Conservation (phyloP, 2,888 invertebrate genomes). For the Lycaena phlaeas region DNA sequence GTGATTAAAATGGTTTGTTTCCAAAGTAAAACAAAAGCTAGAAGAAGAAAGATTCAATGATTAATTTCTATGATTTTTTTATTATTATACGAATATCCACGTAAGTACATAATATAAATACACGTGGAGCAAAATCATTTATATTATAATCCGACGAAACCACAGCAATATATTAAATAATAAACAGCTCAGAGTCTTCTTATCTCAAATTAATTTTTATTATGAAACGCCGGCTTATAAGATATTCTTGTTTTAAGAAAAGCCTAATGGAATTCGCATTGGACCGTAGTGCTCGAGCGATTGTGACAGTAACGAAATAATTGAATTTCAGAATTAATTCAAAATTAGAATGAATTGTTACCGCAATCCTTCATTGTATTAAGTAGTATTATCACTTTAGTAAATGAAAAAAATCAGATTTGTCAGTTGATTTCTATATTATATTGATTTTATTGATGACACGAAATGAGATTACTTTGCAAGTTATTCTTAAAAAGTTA, state of each 20-base stretch:
- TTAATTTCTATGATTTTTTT: too few relatives aligned
- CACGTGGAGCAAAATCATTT: too few relatives aligned
- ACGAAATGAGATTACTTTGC: too few relatives aligned
- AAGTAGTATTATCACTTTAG: slow-evolving; percentile 12
- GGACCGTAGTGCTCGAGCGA: slow-evolving; percentile 40
- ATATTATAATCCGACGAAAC: too few relatives aligned
- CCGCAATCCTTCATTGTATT: slow-evolving; percentile 19
- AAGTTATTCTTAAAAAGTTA: too few relatives aligned
- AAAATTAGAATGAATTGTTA: slow-evolving; percentile 23
- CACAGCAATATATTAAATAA: neutral
- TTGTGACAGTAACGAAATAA: slow-evolving; percentile 44
- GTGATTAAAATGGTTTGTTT: too few relatives aligned
- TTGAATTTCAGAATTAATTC: slow-evolving; percentile 38
- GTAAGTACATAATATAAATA: too few relatives aligned
- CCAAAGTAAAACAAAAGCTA: too few relatives aligned
- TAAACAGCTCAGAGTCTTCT: slow-evolving; percentile 28
- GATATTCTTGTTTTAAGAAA: slow-evolving; percentile 47
- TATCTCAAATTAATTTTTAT: slow-evolving; percentile 61
- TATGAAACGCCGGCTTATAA: slow-evolving; percentile 37
- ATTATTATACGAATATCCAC: too few relatives aligned
- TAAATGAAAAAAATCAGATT: slow-evolving; percentile 13
- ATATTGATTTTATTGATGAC: too few relatives aligned
- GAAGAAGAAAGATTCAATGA: too few relatives aligned
- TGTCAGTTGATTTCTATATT: too few relatives aligned
- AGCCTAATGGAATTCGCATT: slow-evolving; percentile 47